phyloP scores from a whole-genome alignment of 1,140 invertebrate species.

The Cydia splendana region DNA sequence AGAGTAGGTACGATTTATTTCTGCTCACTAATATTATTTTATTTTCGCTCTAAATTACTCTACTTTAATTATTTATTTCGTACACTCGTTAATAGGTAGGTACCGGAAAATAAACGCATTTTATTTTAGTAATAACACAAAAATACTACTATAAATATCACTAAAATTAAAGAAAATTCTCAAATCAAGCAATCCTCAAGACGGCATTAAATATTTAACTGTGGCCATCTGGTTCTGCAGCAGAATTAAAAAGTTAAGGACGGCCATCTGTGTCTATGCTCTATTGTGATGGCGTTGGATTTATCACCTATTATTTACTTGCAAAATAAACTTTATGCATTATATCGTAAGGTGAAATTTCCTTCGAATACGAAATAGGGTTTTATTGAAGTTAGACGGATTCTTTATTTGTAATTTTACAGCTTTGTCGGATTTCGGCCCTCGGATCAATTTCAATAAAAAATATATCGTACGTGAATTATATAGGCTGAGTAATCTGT shows the following conservation, averaged over 20 bases:
- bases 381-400: background rate
- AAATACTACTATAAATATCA: background rate
- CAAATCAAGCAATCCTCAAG: background rate
- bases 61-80: no score
- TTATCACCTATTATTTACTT: background rate
- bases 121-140: no score
- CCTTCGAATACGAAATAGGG: background rate
- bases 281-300: background rate
- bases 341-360: background rate
- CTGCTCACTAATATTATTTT: no score
- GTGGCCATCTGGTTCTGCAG: conserved; percentile 2
- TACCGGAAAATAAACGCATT: no score
- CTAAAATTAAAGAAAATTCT: background rate
- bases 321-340: background rate
- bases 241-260: background rate
- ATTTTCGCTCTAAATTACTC: no score
- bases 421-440: background rate
- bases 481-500: background rate
- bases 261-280: conserved; percentile 24
- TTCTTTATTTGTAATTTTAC: background rate
- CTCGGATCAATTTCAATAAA: conserved; percentile 8
- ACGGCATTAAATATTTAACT: conserved; percentile 7
- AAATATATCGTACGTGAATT: background rate
- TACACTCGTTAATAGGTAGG: no score
- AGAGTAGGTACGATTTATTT: no score